Evolutionary conservation across 2,113 vertebrate species (phyloP).

Genomic region (Uria lomvia): DNA sequence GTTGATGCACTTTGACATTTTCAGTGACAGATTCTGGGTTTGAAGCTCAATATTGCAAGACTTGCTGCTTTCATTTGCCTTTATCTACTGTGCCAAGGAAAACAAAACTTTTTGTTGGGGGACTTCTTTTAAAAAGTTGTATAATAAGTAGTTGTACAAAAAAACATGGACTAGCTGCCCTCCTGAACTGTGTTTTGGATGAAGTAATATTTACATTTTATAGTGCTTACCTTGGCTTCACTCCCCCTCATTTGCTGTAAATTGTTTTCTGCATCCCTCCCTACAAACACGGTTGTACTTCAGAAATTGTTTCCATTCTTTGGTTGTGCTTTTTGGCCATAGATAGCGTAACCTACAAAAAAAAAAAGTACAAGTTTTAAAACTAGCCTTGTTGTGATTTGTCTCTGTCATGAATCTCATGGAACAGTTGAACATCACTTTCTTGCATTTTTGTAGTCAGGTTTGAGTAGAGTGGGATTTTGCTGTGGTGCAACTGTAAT

Average conservation of each 20-base stretch:
- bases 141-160: not conserved
- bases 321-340: not conserved
- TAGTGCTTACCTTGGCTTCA: conserved; percentile 15
- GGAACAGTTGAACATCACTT: not conserved
- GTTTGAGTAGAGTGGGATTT: not conserved
- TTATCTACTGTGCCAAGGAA: not conserved
- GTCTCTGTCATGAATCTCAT: not conserved
- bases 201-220: conserved; percentile 25
- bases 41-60: not conserved
- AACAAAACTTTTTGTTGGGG: not conserved
- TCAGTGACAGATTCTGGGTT: not conserved
- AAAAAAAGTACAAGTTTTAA: not conserved
- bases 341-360: not conserved
- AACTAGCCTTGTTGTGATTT: not conserved
- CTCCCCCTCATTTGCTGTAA: not conserved
- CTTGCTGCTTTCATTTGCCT: not conserved
- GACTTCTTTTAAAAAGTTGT: not conserved
- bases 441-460: not conserved
- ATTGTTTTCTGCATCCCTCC: conserved; percentile 1
- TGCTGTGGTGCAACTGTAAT: not conserved
- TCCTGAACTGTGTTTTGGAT: not conserved
- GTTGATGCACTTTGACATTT: not conserved
- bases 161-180: not conserved
- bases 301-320: not conserved
- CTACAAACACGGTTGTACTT: not conserved